phyloP scores from a whole-genome alignment of 2,113 vertebrate genomes.

The Ammospiza caudacuta region DNA sequence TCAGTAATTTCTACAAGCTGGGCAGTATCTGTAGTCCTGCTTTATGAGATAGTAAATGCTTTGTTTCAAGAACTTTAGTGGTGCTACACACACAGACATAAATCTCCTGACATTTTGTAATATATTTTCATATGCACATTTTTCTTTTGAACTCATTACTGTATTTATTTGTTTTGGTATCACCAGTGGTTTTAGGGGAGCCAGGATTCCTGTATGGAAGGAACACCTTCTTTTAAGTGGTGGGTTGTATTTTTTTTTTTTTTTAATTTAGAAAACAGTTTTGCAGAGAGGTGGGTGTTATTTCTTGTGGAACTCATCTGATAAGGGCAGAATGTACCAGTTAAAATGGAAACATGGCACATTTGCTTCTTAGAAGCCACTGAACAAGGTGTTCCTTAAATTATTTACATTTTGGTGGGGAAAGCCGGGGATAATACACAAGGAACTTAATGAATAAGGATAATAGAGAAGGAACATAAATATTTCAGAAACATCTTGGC shows the following conservation, averaged over 20 bases:
- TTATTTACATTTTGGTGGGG: not conserved
- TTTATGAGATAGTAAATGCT: not conserved
- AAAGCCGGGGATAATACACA: not conserved
- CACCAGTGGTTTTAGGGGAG: not conserved
- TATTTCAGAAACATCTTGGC: not conserved
- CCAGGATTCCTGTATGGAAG: not conserved
- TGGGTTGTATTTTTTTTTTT: not conserved
- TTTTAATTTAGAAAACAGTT: not conserved
- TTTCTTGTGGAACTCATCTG: conserved; percentile 8
- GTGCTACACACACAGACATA: not conserved
- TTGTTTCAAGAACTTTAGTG: not conserved
- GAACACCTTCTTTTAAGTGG: conserved; percentile 21
- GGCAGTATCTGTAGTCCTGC: not conserved
- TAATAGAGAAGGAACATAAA: not conserved
- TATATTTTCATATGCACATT: not conserved
- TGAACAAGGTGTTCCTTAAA: not conserved
- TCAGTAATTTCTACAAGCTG: not conserved
- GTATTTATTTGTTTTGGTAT: not conserved
- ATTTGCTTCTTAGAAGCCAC: not conserved
- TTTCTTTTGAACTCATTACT: not conserved
- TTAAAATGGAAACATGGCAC: not conserved
- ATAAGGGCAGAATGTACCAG: not conserved
- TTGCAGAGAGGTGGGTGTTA: not conserved
- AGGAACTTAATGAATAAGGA: not conserved
- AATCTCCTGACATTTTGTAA: not conserved